Conservation (phyloP, 1,140 invertebrate genomes). For the Chrysopa pallens region DNA sequence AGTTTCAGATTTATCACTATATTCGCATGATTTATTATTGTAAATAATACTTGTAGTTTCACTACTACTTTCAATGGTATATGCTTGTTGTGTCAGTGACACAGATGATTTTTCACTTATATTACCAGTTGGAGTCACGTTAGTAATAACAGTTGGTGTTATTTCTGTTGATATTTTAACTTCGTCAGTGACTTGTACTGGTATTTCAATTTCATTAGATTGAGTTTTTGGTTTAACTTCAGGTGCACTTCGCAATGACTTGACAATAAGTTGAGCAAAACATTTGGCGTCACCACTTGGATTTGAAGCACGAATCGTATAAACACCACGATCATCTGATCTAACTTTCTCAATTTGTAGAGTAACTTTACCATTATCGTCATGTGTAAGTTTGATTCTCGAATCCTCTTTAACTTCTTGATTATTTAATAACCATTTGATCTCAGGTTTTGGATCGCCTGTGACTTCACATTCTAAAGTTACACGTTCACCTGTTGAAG, state of each 20-base stretch:
- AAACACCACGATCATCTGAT: slow-evolving; percentile 52
- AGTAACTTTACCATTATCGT: slow-evolving; percentile 32
- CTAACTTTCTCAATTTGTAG: slow-evolving; percentile 35
- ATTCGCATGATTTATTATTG: too few relatives aligned
- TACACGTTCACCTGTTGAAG: slow-evolving; percentile 33
- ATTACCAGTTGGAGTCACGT: background rate
- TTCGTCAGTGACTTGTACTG: slow-evolving; percentile 25
- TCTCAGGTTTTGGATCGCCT: slow-evolving; percentile 48
- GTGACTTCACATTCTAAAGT: slow-evolving; percentile 49
- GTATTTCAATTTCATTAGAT: slow-evolving; percentile 14
- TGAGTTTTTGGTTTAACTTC: slow-evolving; percentile 19
- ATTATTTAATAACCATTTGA: slow-evolving; percentile 60
- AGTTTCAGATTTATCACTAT: slow-evolving; percentile 16
- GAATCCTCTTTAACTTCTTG: slow-evolving; percentile 32
- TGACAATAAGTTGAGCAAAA: slow-evolving; percentile 58
- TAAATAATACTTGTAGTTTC: slow-evolving; percentile 15
- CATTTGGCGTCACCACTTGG: slow-evolving; percentile 58
- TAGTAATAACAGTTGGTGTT: slow-evolving; percentile 19
- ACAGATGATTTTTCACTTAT: background rate
- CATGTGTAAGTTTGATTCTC: slow-evolving; percentile 27
- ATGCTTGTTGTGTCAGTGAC: slow-evolving; percentile 22
- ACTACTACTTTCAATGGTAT: slow-evolving; percentile 24
- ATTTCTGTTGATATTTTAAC: slow-evolving; percentile 36
- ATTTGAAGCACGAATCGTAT: slow-evolving; percentile 56
- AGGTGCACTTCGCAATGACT: slow-evolving; percentile 28